Evolutionary conservation across 2,888 invertebrate genomes (phyloP), one percentile per base, ranked within the genome.

Genomic region (Incurvaria masculella): DNA sequence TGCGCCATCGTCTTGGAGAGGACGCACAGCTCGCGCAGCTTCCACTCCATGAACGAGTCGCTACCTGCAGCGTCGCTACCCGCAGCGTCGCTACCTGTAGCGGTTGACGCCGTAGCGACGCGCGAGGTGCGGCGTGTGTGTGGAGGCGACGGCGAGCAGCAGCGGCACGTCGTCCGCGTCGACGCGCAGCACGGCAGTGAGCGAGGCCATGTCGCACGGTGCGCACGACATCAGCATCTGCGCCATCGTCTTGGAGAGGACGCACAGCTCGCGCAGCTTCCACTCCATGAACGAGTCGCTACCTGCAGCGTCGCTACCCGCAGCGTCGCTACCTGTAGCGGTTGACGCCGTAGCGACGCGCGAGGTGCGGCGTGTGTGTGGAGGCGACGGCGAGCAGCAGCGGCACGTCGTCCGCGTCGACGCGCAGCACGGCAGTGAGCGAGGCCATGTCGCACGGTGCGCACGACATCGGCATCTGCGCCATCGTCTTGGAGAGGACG

Each of bases 101-200:
- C 87, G n/a, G n/a, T n/a, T 88, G 38, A 92, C 81, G 21, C 91
- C 91, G 65, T 90, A 91, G 79, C 88, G 85, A 45, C 85, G 81
- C 2, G 88, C 86, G 41, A 92, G 84, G 71, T 89, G 86, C 14
- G 94, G 94, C 14, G 91, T 87, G 64, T 94, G 93, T 4, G 92
- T 91, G 1, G 91, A 89, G 14, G 94, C 94, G 26, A 94, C 87
- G 0, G 94, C 91, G 46, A 94, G 75, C 40, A 95, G 68, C 16
- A 95, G 72, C 0, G 94, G 94, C 8, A 95, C 85, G 69, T 95
- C 95, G 57, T 91, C 92, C 18, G 87, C 85, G 58, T 94, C 91
- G 49, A 94, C 80, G 64, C 89, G 86, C 45, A 93, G 72, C 0
- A 87, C 82, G 23, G 82, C 82, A 0, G 88, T 89, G 17, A 91